A percentile compares a stretch with the other conserved stretches of the same genome.
These are phyloP conservation scores for Malacoctenus gilli DNA, from an alignment of 2,797 vertebrate genomes.

Conservation along the genomic window DNA sequence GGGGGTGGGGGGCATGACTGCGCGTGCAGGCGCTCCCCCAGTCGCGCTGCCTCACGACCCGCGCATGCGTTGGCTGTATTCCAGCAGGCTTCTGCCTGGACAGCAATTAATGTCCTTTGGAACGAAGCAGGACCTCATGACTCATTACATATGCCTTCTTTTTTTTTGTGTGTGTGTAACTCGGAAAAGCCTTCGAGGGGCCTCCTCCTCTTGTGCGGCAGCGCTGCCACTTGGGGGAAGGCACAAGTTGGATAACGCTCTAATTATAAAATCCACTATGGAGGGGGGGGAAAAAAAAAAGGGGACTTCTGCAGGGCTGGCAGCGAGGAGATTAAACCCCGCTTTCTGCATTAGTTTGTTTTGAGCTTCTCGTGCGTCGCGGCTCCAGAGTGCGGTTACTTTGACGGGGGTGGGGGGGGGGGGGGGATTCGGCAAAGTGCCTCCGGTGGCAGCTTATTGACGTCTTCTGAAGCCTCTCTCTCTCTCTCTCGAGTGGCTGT, in stretches of 20 bases:
- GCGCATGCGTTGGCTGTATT: constrained; percentile 49
- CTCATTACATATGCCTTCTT: constrained; percentile 74
- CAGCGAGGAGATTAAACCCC: constrained; percentile 61
- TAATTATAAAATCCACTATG: constrained; percentile 68
- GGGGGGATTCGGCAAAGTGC: constrained; percentile 7
- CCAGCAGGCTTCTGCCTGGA: constrained; percentile 72
- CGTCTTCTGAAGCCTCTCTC: neutral
- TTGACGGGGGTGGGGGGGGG: too few relatives aligned
- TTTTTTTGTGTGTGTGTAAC: constrained; percentile 30
- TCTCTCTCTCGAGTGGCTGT: constrained; percentile 15
- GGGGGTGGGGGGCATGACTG: neutral
- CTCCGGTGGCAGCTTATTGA: neutral
- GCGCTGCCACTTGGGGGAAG: constrained; percentile 60
- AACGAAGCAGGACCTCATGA: constrained; percentile 65
- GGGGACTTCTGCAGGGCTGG: constrained; percentile 58
- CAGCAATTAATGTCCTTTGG: constrained; percentile 72
- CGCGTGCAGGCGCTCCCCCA: constrained; percentile 19
- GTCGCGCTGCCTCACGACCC: constrained; percentile 40
- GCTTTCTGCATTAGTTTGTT: constrained; percentile 49
- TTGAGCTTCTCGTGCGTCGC: constrained; percentile 31
- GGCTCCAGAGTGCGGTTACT: constrained; percentile 30
- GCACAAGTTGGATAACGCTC: constrained; percentile 67
- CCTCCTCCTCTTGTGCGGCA: constrained; percentile 57
- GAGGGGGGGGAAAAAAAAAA: too few relatives aligned
- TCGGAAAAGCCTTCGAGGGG: constrained; percentile 62